A percentile compares a stretch with the other conserved stretches of the same genome.
These are phyloP conservation scores for Crocallis elinguaria DNA, from an alignment of 2,888 invertebrate genomes.

Conservation along the genomic window DNA sequence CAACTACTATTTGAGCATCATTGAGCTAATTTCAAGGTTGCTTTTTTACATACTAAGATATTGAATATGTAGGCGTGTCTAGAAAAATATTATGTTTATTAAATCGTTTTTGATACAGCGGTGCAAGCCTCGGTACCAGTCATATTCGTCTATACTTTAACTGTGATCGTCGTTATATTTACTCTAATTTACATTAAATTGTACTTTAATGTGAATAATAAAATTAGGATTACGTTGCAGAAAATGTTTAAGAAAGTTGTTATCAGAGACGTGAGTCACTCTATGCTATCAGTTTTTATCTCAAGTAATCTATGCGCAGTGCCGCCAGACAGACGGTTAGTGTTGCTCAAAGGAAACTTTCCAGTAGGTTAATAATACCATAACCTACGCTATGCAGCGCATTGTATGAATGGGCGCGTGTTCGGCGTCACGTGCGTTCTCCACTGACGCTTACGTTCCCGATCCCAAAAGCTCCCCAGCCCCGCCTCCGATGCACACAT, in stretches of 20 bases:
- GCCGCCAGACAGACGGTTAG: not conserved
- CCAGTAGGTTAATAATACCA: conserved; percentile 14
- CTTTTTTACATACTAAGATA: conserved; percentile 6
- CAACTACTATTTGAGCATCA: conserved; percentile 3
- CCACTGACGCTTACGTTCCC: conserved; percentile 47
- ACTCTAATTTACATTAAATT: too few relatives aligned
- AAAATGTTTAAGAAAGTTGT: not conserved
- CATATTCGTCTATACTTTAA: too few relatives aligned
- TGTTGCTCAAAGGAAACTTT: conserved; percentile 19
- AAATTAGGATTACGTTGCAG: not conserved
- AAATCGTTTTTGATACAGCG: too few relatives aligned
- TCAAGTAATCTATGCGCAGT: not conserved
- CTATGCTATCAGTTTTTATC: not conserved
- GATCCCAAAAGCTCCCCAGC: conserved; percentile 48
- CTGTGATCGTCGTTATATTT: too few relatives aligned
- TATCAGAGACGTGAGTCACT: conserved; percentile 10
- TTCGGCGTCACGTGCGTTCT: conserved; percentile 64
- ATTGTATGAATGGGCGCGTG: conserved; percentile 54
- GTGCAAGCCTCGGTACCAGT: too few relatives aligned
- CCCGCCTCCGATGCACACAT: conserved; percentile 51
- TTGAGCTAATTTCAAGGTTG: conserved; percentile 17
- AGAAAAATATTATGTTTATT: too few relatives aligned
- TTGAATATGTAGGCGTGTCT: too few relatives aligned
- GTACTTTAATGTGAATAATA: too few relatives aligned
- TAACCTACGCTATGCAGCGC: conserved; percentile 27